A percentile compares a stretch with the other conserved stretches of the same genome.
Evolutionary conservation across 2,797 vertebrate species (phyloP).

Genomic region (Brachyrhaphis roseni): DNA sequence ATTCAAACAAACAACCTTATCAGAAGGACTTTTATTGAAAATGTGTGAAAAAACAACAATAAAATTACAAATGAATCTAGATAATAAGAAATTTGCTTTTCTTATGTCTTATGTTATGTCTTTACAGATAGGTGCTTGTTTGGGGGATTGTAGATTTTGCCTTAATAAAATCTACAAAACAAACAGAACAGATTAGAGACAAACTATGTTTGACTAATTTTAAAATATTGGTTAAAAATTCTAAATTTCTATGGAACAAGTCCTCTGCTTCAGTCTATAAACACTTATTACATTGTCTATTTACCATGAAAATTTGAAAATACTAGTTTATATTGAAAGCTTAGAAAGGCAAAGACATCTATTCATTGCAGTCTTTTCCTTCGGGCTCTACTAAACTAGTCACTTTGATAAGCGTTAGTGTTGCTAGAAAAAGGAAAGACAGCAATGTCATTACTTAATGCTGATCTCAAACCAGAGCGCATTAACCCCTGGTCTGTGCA

Average conservation of each 20-base stretch:
- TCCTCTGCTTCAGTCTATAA: background rate
- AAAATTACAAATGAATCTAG: background rate
- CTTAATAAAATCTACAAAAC: background rate
- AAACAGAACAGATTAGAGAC: background rate
- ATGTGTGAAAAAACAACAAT: background rate
- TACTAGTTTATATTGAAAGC: background rate
- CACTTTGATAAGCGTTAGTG: constrained; percentile 15
- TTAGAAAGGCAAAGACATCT: background rate
- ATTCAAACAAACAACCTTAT: background rate
- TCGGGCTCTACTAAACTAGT: background rate
- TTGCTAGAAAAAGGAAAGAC: constrained; percentile 15
- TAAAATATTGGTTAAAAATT: background rate
- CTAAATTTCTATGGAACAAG: background rate
- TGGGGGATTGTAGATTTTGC: background rate
- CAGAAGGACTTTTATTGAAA: background rate
- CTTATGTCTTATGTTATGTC: background rate
- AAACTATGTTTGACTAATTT: background rate
- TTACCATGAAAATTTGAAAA: background rate
- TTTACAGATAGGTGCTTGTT: background rate
- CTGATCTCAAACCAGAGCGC: constrained; percentile 10
- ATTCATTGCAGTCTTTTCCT: background rate
- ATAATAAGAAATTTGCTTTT: background rate
- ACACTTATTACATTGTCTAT: background rate
- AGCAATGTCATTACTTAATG: constrained; percentile 3
- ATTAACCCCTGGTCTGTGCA: constrained; percentile 17